Evolutionary conservation across 2,888 invertebrate species (phyloP), one percentile per base, ranked within the genome.

Genomic region (Elysia crispata): DNA sequence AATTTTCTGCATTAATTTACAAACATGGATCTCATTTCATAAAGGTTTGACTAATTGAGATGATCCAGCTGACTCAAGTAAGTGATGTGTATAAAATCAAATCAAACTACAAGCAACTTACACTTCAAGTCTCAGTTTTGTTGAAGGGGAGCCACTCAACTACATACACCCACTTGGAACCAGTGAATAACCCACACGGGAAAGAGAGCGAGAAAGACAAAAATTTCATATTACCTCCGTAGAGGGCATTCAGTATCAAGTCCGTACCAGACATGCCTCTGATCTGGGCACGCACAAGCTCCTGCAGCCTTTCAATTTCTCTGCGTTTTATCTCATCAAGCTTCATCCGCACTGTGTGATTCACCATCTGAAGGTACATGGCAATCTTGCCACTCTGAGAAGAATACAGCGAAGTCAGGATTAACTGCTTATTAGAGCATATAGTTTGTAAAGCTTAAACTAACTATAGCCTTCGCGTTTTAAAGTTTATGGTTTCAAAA

Each of bases 251-350:
- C 81, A 81, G 83, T 82, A 84, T 83, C 82, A 89, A 86, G 82
- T 87, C 84, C 87, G 86, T 89, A 89, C 89, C 89, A 82, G 88
- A 86, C 88, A 86, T 87, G 70, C 84, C 76, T 79, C 86, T 86
- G 84, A 89, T 86, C 83, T 86, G 85, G 76, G 87, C 77, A 15
- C 85, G 84, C 0, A 95, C 95, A 67, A 97, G 92, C 81, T 95
- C 94, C 25, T 95, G 94, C 57, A 98, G 93, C 86, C 98, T 94
- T 69, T 96, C 95, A 79, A 98, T 90, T 93, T 98, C 98, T 33
- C 95, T 94, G 66, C 98, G 94, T 92, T 98, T 98, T 66, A 98
- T 94, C 93, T 98, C 98, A 90, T 98, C 98, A 82, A 98, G 92
- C 90, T 95, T 95, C 0, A 95, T 95, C 85, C 98, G 94, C 0